phyloP scores from a whole-genome alignment of 2,113 vertebrate genomes.

The Mirounga angustirostris region DNA sequence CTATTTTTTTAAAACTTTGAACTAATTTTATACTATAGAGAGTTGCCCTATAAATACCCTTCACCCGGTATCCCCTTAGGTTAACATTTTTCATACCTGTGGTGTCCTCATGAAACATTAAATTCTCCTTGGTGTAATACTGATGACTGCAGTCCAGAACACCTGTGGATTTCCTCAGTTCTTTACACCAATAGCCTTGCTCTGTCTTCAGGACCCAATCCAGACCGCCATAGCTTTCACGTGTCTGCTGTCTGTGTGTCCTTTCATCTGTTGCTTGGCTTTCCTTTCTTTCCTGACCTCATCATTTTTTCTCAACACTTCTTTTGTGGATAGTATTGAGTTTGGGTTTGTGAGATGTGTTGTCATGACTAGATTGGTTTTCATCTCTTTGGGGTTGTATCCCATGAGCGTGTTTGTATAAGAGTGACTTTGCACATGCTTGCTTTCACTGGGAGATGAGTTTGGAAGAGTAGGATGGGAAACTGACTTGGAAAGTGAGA shows the following conservation, averaged over 20 bases:
- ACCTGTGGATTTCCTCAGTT: neutral
- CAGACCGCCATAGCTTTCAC: neutral
- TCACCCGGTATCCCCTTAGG: neutral
- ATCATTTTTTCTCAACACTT: conserved; percentile 5
- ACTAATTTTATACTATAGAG: neutral
- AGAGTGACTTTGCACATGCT: neutral
- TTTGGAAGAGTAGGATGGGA: neutral
- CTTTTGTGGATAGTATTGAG: neutral
- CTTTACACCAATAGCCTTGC: neutral
- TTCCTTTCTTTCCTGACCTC: neutral
- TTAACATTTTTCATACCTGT: neutral
- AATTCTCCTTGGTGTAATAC: neutral
- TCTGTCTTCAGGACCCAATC: neutral
- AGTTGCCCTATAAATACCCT: neutral
- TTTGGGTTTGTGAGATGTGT: neutral
- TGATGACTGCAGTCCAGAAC: neutral
- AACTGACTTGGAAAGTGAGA: neutral
- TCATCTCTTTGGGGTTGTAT: neutral
- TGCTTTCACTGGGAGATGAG: neutral
- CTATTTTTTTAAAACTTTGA: conserved; percentile 9
- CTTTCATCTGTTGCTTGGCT: neutral
- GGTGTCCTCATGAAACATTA: neutral
- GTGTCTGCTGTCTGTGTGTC: neutral
- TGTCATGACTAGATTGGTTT: neutral
- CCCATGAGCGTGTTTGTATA: neutral